phyloP scores from a whole-genome alignment of 2,113 vertebrate genomes.

The Archilochus colubris region DNA sequence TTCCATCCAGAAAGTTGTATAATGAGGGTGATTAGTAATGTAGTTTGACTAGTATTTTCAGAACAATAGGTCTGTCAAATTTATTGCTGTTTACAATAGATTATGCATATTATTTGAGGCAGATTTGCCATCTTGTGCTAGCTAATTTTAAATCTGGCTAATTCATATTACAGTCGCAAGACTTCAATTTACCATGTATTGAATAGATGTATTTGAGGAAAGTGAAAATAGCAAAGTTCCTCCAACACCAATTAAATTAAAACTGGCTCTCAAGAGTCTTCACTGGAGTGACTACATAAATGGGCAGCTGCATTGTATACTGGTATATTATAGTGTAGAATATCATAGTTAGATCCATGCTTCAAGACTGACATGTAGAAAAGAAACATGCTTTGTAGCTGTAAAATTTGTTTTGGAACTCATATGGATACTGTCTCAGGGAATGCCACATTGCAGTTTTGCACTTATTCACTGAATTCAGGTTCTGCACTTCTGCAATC shows the following conservation, averaged over 20 bases:
- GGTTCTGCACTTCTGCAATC: neutral
- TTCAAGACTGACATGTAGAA: neutral
- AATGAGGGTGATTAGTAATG: no score
- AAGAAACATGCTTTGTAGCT: neutral
- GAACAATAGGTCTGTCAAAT: no score
- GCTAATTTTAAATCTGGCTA: no score
- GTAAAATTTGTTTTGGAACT: neutral
- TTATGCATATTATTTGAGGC: no score
- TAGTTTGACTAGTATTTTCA: no score
- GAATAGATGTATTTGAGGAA: neutral
- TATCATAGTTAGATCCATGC: neutral
- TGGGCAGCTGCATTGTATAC: neutral
- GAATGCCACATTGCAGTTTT: neutral
- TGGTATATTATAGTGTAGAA: neutral
- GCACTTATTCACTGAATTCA: accelerated
- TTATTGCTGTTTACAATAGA: no score
- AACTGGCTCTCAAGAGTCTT: neutral
- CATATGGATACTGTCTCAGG: neutral
- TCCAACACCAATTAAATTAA: neutral
- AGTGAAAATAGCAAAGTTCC: neutral
- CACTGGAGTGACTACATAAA: accelerated
- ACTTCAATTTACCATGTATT: neutral
- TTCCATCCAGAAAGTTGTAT: no score
- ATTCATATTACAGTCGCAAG: neutral
- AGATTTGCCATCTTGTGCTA: no score